Evolutionary conservation across 2,888 invertebrate species (phyloP).

Genomic region (Hedychridium roseum): DNA sequence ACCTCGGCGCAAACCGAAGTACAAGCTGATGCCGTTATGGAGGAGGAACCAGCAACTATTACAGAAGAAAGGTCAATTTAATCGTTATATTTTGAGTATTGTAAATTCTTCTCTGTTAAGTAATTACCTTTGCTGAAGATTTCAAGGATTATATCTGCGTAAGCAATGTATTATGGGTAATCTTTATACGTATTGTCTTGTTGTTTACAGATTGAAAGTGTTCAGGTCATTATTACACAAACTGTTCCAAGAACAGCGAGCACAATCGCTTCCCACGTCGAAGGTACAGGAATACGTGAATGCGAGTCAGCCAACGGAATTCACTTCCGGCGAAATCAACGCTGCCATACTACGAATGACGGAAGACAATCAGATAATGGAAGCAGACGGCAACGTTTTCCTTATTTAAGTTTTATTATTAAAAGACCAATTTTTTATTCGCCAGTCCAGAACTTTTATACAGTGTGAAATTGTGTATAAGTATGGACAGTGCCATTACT

Average conservation of each 20-base stretch:
- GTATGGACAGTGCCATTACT: conserved; percentile 3
- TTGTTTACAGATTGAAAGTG: conserved; percentile 65
- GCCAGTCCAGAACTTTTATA: neutral
- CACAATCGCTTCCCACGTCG: conserved; percentile 76
- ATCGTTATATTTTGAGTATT: neutral
- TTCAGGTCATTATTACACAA: conserved; percentile 80
- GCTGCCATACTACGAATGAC: conserved; percentile 86
- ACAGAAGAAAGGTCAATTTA: conserved; percentile 61
- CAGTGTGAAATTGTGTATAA: neutral
- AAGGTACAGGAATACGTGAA: conserved; percentile 74
- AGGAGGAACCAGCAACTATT: conserved; percentile 50
- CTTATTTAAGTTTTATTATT: conserved; percentile 83
- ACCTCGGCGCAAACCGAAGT: conserved; percentile 9
- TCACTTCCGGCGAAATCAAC: conserved; percentile 74
- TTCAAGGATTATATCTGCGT: neutral
- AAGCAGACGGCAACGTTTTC: conserved; percentile 84
- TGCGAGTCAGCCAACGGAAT: conserved; percentile 69
- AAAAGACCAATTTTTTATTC: no score
- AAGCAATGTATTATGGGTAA: conserved; percentile 1
- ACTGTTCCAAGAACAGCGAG: conserved; percentile 79
- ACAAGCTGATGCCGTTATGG: conserved; percentile 7
- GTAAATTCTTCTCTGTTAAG: neutral
- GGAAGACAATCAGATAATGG: conserved; percentile 91
- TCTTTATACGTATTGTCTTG: neutral
- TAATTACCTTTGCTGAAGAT: neutral